phyloP scores from a whole-genome alignment of 2,113 vertebrate genomes.

The Pseudopodoces humilis region DNA sequence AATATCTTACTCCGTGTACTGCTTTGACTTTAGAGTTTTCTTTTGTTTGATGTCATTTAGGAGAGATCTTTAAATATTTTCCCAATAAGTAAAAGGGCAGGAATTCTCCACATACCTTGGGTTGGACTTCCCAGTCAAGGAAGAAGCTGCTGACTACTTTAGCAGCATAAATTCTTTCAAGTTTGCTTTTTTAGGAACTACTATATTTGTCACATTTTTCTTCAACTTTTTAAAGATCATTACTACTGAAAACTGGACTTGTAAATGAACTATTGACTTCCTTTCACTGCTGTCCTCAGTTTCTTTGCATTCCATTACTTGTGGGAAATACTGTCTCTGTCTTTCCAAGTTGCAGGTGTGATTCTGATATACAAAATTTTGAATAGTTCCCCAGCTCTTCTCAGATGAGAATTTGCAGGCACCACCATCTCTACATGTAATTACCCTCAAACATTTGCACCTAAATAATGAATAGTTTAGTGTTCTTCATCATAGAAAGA shows the following conservation, averaged over 20 bases:
- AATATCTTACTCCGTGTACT: background rate
- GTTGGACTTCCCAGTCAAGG: background rate
- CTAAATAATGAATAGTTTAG: constrained; percentile 1
- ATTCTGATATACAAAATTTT: background rate
- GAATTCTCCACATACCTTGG: background rate
- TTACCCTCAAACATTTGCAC: background rate
- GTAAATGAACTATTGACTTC: background rate
- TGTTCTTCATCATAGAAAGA: background rate
- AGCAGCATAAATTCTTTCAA: background rate
- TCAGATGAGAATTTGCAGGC: background rate
- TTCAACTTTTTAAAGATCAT: background rate
- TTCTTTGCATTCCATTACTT: background rate
- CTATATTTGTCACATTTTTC: background rate
- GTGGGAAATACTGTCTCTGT: background rate
- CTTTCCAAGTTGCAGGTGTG: background rate
- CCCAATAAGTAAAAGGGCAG: background rate
- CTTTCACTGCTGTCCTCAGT: background rate
- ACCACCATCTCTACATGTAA: background rate
- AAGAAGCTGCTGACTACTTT: background rate
- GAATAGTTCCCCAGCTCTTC: background rate
- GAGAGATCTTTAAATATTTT: background rate
- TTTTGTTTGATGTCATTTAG: background rate
- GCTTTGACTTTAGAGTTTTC: background rate
- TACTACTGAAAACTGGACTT: background rate
- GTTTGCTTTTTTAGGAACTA: background rate